These are phyloP conservation scores for Anorthoa munda DNA, from an alignment of 2,888 invertebrate species.

Conservation along the genomic window DNA sequence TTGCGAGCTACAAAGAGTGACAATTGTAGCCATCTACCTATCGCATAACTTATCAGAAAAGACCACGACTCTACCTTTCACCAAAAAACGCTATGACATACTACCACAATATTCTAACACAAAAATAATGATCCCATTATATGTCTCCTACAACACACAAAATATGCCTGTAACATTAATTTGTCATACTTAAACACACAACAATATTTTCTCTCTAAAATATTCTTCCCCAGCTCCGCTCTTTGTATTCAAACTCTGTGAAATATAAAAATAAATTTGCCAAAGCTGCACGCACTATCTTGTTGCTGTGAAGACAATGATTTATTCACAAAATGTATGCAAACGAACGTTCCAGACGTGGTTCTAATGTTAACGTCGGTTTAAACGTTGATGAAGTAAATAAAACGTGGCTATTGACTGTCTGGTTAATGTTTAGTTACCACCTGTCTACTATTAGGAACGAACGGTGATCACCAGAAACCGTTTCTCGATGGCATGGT, in stretches of 20 bases:
- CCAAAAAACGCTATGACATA: not conserved
- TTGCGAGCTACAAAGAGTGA: too few relatives aligned
- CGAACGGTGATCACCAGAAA: not conserved
- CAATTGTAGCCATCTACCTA: not conserved
- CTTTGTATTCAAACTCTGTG: slow-evolving; percentile 75
- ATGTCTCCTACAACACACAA: slow-evolving; percentile 3
- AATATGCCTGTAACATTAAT: slow-evolving; percentile 45
- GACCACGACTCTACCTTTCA: not conserved
- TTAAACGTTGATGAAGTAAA: slow-evolving; percentile 55
- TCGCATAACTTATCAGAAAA: not conserved
- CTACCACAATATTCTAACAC: not conserved
- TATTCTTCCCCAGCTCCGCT: slow-evolving; percentile 47
- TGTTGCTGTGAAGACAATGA: slow-evolving; percentile 84
- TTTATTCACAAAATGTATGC: slow-evolving; percentile 78
- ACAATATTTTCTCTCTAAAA: slow-evolving; percentile 53
- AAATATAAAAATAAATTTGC: slow-evolving; percentile 84
- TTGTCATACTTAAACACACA: slow-evolving; percentile 39
- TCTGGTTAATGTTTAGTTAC: not conserved
- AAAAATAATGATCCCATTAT: slow-evolving; percentile 12
- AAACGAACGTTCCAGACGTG: slow-evolving; percentile 74
- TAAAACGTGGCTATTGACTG: slow-evolving; percentile 32
- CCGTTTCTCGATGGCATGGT: not conserved
- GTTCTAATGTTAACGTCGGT: slow-evolving; percentile 50
- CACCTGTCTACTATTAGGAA: not conserved
- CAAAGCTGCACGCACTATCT: slow-evolving; percentile 87